Base-by-base conservation (phyloP, 23 tunicate species). In the Corella eumyota region DNA sequence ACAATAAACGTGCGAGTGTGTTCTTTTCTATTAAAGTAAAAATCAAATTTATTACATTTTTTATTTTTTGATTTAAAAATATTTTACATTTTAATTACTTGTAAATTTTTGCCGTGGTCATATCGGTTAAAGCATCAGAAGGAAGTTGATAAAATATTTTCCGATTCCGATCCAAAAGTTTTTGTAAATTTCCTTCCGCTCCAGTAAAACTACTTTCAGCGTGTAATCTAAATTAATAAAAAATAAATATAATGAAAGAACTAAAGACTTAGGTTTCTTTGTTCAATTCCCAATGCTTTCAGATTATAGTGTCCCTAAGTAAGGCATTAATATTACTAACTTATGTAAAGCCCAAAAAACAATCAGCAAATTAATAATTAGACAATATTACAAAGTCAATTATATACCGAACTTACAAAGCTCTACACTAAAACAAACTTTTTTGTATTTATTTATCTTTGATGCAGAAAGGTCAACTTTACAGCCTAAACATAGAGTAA, bases 101-200 rank as follows among this genome's bases (percentile, higher is more conserved):
- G 75, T 77, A 77, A n/a, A 40, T 65, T 32, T 71, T 67, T n/a
- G 95, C 65, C 34, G 79, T 48, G 36, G 72, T 65, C 40, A 85
- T 52, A 4, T 57, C 68, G 56, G 77, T 85, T 61, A 85, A 49
- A 17, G 95, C 95, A 38, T 85, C 80, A 2, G 85, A 76, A 6
- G 95, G 85, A 0, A 85, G 65, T 57, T 85, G 95, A 51, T 76
- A 85, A 36, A 76, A 85, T 0, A 61, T 32, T 50, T 77, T 76
- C 71, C 77, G 77, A 66, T 85, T 85, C 25, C 79, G 69, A 50
- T 76, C 85, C 4, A 85, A 51, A 2, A 85, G 71, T 32, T 71
- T 77, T 59, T 85, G 95, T 4, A 85, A 34, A 56, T 85, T 85
- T 40, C 80, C 79, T 46, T 85, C 95, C 6, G 95, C 95, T 25